Evolutionary conservation across 2,888 invertebrate genomes (phyloP).

Genomic region (Ellobium chinense): DNA sequence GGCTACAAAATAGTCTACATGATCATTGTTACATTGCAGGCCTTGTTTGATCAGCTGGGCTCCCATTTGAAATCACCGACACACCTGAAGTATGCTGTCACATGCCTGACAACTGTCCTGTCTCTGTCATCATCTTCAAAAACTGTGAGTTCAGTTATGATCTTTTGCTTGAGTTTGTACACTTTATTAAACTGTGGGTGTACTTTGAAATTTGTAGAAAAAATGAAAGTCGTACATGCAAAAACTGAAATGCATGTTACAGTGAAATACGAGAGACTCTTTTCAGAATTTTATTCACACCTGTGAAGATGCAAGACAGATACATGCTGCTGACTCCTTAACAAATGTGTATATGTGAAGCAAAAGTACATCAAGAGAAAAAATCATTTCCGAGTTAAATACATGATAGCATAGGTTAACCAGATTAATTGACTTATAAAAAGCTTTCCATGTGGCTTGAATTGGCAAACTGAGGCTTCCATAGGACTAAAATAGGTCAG

Average conservation of each 20-base stretch:
- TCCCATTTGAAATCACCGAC: conserved; percentile 62
- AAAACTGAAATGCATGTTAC: not conserved
- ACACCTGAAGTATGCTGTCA: conserved; percentile 69
- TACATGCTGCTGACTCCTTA: too few relatives aligned
- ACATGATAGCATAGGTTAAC: too few relatives aligned
- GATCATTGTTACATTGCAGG: too few relatives aligned
- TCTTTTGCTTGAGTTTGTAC: not conserved
- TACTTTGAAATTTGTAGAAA: not conserved
- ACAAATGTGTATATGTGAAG: not conserved
- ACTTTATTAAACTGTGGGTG: not conserved
- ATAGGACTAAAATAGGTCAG: too few relatives aligned
- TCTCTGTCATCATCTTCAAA: conserved; percentile 63
- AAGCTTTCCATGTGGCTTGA: not conserved
- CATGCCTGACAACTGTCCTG: conserved; percentile 66
- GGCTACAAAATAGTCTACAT: too few relatives aligned
- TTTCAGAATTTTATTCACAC: too few relatives aligned
- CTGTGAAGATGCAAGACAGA: too few relatives aligned
- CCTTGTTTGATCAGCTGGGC: conserved; percentile 67
- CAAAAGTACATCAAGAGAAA: not conserved
- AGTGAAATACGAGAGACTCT: not conserved
- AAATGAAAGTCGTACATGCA: not conserved
- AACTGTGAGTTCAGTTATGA: conserved; percentile 56
- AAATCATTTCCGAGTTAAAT: too few relatives aligned
- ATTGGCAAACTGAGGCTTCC: too few relatives aligned
- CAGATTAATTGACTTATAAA: not conserved